Evolutionary conservation across 2,113 vertebrate genomes (phyloP).

Genomic region (Macquaria ambigua): DNA sequence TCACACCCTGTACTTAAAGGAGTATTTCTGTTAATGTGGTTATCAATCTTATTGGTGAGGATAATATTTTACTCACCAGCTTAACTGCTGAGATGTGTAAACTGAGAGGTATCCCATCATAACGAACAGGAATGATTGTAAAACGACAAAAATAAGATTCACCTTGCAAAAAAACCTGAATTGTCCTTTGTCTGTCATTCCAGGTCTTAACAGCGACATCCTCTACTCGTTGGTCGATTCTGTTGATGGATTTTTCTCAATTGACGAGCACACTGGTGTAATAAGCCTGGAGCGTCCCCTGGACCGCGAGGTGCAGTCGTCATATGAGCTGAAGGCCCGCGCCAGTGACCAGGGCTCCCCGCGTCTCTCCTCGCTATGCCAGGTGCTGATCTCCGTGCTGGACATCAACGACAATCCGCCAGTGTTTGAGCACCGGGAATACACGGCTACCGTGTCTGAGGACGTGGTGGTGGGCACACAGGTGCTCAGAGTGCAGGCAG

Average conservation of each 20-base stretch:
- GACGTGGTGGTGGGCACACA: conserved; percentile 89
- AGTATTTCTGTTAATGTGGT: conserved; percentile 26
- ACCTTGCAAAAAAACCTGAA: not conserved
- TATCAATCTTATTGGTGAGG: conserved; percentile 3
- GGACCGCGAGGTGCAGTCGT: conserved; percentile 90
- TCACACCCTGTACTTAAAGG: conserved; percentile 14
- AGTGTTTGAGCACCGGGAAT: conserved; percentile 95
- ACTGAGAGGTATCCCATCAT: not conserved
- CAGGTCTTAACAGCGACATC: conserved; percentile 91
- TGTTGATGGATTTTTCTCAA: conserved; percentile 92
- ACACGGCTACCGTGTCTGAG: conserved; percentile 89
- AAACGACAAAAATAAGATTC: not conserved
- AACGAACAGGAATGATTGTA: not conserved
- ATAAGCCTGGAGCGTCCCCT: conserved; percentile 89
- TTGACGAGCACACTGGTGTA: conserved; percentile 92
- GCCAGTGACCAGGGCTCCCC: conserved; percentile 92
- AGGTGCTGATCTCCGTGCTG: conserved; percentile 90
- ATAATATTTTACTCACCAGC: conserved; percentile 8
- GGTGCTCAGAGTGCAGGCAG: conserved; percentile 92
- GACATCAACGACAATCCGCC: conserved; percentile 99
- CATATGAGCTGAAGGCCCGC: conserved; percentile 88
- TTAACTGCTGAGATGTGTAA: conserved; percentile 13
- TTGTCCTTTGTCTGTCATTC: not conserved
- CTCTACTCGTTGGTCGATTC: conserved; percentile 90
- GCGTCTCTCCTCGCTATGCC: conserved; percentile 86